These are phyloP conservation scores for Xestia xanthographa DNA, from an alignment of 2,888 invertebrate genomes.

Conservation along the genomic window DNA sequence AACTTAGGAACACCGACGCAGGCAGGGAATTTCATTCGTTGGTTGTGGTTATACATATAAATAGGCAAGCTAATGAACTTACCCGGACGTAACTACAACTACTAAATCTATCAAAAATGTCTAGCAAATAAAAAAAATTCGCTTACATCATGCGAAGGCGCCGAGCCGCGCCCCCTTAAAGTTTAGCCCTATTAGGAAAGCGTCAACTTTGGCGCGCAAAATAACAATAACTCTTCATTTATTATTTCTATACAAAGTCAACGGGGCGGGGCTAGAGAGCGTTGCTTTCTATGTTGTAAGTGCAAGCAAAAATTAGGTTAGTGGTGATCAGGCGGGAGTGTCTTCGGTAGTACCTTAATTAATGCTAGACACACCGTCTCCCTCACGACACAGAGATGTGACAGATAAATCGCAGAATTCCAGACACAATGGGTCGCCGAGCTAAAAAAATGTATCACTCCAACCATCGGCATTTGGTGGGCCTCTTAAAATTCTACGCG, in stretches of 20 bases:
- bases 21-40: too few relatives aligned
- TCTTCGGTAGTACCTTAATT: constrained; percentile 11
- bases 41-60: background rate
- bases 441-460: constrained; percentile 56
- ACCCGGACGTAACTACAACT: background rate
- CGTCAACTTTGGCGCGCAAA: too few relatives aligned
- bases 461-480: constrained; percentile 53
- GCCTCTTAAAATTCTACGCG: constrained; percentile 69
- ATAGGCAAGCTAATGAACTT: background rate
- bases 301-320: too few relatives aligned
- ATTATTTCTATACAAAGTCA: too few relatives aligned
- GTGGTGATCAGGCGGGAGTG: too few relatives aligned
- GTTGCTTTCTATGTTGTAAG: too few relatives aligned
- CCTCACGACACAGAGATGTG: constrained; percentile 49
- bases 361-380: constrained; percentile 55
- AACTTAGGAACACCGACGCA: too few relatives aligned
- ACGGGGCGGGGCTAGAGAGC: too few relatives aligned
- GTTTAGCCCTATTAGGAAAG: too few relatives aligned
- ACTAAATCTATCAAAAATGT: constrained; percentile 12
- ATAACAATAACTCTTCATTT: too few relatives aligned
- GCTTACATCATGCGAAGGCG: too few relatives aligned
- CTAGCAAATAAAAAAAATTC: constrained; percentile 8
- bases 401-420: constrained; percentile 49
- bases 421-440: constrained; percentile 48
- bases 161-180: too few relatives aligned